Base-by-base conservation (phyloP, 92 coral and sea anemone genomes). In the Metridium senile region DNA sequence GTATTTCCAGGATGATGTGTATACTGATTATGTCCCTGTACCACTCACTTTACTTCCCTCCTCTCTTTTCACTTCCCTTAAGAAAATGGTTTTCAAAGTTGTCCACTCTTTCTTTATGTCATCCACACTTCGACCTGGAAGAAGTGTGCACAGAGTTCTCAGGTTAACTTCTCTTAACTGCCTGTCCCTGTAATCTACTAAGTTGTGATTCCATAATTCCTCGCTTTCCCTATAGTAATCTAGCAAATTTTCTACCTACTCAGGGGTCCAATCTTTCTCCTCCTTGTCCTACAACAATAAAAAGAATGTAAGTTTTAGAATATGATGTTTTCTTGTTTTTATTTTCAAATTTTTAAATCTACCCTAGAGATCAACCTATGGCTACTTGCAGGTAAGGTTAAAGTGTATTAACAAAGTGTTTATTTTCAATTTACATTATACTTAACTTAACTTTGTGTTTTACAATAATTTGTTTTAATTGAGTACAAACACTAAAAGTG, bases 151-250 rank as follows among this genome's bases (percentile, higher is more conserved):
- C 74, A 80, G 34, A 47, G 35, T 39, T 66, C 57, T 76, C 25
- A 82, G 26, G 64, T 78, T 81, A 28, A 64, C 52, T 25, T 76
- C 86, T 51, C 66, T 52, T 72, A 80, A 57, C 52, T 74, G 58
- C 54, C 83, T 81, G 79, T 86, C 86, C 52, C 77, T 81, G 61
- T 75, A 80, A 21, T 57, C 46, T 54, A 47, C 72, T 13, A 74
- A 9, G 28, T 74, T 81, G 81, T 85, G 86, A 61, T 85, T 79
- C 89, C 89, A 85, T 65, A 85, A 80, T 11, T 79, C 73, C 76
- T 66, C 76, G 64, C 80, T 76, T 26, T 80, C 82, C 70, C 46
- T 80, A 26, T 81, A 81, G 64, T 27, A 81, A 75, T 75, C 86
- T n/a, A 70, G 81, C 27, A 86, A 70, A 26, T 64, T 69, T 71